Evolutionary conservation across 2,888 invertebrate genomes (phyloP).

Genomic region (Pantelozetes paolii): DNA sequence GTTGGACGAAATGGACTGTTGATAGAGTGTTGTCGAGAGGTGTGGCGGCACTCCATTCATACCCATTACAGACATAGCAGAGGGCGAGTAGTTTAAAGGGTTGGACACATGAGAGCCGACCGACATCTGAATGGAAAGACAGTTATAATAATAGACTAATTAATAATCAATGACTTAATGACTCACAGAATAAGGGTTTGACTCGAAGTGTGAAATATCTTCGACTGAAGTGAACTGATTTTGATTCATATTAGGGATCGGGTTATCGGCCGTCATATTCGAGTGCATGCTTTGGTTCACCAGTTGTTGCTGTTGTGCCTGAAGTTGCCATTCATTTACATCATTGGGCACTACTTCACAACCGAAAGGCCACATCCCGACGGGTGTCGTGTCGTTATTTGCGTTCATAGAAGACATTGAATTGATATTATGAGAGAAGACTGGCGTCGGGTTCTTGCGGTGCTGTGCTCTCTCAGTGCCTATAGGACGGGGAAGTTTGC

Average conservation of each 20-base stretch:
- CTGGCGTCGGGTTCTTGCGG: slow-evolving; percentile 48
- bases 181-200: not conserved
- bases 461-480: slow-evolving; percentile 54
- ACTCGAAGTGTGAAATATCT: slow-evolving; percentile 3
- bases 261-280: not conserved
- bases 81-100: not conserved
- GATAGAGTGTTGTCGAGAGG: slow-evolving; percentile 4
- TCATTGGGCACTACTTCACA: not conserved
- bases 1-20: not conserved
- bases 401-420: not conserved
- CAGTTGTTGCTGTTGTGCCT: not conserved
- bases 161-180: not conserved
- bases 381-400: not conserved
- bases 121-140: not conserved
- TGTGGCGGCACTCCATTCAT: slow-evolving; percentile 6
- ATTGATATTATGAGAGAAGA: slow-evolving; percentile 26
- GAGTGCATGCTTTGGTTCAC: not conserved
- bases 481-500: slow-evolving; percentile 52
- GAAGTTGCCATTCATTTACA: not conserved
- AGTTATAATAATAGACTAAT: not conserved
- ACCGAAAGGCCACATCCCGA: not conserved
- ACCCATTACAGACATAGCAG: not conserved
- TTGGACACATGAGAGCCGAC: not conserved
- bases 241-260: slow-evolving; percentile 3
- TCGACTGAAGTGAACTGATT: not conserved